phyloP scores from a whole-genome alignment of 2,888 invertebrate genomes.

The Scaptomyza flava region DNA sequence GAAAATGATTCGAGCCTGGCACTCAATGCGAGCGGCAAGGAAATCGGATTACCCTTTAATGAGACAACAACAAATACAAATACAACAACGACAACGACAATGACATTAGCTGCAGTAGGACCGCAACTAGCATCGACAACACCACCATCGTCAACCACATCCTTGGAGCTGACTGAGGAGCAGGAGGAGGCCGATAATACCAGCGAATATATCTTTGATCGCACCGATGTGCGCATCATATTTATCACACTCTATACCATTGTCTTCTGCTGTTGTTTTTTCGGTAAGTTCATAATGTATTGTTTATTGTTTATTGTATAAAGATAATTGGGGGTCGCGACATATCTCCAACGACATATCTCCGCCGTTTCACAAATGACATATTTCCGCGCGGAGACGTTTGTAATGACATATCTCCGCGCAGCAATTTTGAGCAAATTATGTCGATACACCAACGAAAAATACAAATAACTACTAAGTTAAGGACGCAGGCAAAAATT shows the following conservation, averaged over 20 bases:
- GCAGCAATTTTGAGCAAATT: too few species aligned
- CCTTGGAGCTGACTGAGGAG: slow-evolving; percentile 34
- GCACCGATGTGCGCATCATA: slow-evolving; percentile 89
- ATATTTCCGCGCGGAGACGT: too few species aligned
- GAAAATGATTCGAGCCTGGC: slow-evolving; percentile 43
- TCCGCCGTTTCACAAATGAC: too few species aligned
- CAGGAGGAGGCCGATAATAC: slow-evolving; percentile 68
- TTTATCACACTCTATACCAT: slow-evolving; percentile 91
- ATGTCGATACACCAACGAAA: too few species aligned
- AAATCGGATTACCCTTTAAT: slow-evolving; percentile 53
- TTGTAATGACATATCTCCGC: too few species aligned
- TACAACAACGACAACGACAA: slow-evolving; percentile 23
- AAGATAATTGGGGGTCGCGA: too few species aligned
- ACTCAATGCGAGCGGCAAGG: slow-evolving; percentile 50
- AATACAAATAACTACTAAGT: too few species aligned
- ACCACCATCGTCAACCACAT: slow-evolving; percentile 34
- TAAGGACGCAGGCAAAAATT: too few species aligned
- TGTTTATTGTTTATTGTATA: too few species aligned
- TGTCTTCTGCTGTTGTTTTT: slow-evolving; percentile 92
- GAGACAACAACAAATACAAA: slow-evolving; percentile 36
- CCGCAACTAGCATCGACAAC: not conserved
- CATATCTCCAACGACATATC: too few species aligned
- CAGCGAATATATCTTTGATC: slow-evolving; percentile 90
- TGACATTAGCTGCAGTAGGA: slow-evolving; percentile 13
- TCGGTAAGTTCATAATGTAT: slow-evolving; percentile 87